Evolutionary conservation across 2,113 vertebrate genomes (phyloP).

Genomic region (Menidia beryllina): DNA sequence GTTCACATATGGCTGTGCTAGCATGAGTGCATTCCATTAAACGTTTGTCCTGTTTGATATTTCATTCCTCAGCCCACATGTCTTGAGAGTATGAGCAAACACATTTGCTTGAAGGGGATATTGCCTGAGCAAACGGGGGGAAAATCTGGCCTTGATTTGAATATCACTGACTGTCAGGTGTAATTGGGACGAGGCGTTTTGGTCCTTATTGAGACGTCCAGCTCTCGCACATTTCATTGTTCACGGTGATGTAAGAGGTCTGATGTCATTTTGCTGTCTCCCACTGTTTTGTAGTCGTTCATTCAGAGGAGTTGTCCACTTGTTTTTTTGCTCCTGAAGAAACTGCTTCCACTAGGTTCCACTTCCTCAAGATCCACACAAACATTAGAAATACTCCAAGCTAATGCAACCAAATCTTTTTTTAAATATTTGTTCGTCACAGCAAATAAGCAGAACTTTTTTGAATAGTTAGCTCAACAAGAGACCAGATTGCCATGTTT

Average conservation of each 20-base stretch:
- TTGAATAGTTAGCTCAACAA: conserved; percentile 59
- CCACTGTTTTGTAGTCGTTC: not conserved
- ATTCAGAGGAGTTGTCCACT: not conserved
- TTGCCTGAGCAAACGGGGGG: conserved; percentile 63
- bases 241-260: conserved; percentile 1
- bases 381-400: conserved; percentile 49
- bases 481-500: conserved; percentile 66
- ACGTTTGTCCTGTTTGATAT: conserved; percentile 76
- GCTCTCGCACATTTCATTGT: not conserved
- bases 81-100: conserved; percentile 74
- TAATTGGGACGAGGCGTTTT: conserved; percentile 48
- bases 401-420: conserved; percentile 66
- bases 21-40: conserved; percentile 54
- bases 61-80: conserved; percentile 73
- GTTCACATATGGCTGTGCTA: conserved; percentile 4
- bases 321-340: conserved; percentile 17
- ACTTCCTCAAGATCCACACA: conserved; percentile 35
- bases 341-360: conserved; percentile 60
- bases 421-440: conserved; percentile 60
- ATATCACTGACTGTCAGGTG: conserved; percentile 53
- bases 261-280: conserved; percentile 1
- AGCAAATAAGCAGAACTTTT: conserved; percentile 59
- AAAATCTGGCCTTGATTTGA: conserved; percentile 62
- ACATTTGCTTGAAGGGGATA: conserved; percentile 74
- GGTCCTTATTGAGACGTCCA: conserved; percentile 51